Evolutionary conservation across 2,888 invertebrate species (phyloP), one percentile per base, ranked within the genome.

Genomic region (Prenolepis imparis): DNA sequence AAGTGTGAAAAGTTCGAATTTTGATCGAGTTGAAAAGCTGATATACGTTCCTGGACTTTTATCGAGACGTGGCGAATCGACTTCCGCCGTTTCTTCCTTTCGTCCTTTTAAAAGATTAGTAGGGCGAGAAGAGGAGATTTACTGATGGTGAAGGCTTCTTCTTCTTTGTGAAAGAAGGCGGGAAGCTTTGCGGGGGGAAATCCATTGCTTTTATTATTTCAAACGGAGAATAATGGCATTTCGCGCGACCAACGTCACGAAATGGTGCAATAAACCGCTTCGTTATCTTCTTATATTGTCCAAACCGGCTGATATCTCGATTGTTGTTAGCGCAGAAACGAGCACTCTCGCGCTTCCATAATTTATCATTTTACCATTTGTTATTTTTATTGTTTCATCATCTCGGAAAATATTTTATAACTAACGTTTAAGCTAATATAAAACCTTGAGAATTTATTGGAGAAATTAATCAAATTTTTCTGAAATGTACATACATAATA

Each of bases 71-170:
- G 59, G 59, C 59, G 64, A 82, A 85, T 80, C 75, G 66, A 84
- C 77, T 84, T 84, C 59, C 81, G 44, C 52, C 63, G 64, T 68
- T 74, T 75, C 66, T 70, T 72, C 67, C 86, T 90, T 28, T 28
- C 84, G 89, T 90, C 90, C 90, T 90, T 90, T 90, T 90, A 90
- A 90, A 88, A 89, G 91, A 90, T 90, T 90, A 90, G 88, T 89
- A 84, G 75, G 64, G 81, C 44, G 84, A 81, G 78, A 80, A 89
- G 70, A 89, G 70, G 75, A 80, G 89, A 90, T 90, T 90, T 90
- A 86, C 84, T 82, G 67, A 48, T 41, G 39, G 67, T 66, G 80
- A 83, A 87, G 86, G 67, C 83, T 84, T 84, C 89, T 83, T 84
- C 89, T 83, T 80, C 85, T 78, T 83, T 66, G 78, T 52, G 52